Evolutionary conservation across 2,113 vertebrate genomes (phyloP).

Genomic region (Sus scrofa): DNA sequence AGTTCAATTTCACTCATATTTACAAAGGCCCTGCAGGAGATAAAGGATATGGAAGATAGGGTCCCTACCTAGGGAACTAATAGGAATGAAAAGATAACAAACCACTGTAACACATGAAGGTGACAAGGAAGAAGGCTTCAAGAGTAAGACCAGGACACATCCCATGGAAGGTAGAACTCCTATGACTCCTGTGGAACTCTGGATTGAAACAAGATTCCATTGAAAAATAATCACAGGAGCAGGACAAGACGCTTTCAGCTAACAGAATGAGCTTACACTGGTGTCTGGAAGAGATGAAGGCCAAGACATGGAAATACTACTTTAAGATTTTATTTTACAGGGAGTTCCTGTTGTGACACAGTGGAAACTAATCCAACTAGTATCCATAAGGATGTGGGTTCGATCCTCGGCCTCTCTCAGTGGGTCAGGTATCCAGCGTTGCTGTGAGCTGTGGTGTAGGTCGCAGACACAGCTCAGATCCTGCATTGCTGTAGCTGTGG

Average conservation of each 20-base stretch:
- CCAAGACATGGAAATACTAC: background rate
- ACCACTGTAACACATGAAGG: background rate
- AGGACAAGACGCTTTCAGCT: background rate
- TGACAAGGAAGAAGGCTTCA: background rate
- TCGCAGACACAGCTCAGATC: too few species aligned
- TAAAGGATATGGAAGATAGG: background rate
- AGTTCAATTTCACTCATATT: background rate
- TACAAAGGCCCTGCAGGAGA: background rate
- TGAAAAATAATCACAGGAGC: background rate
- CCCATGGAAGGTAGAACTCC: background rate
- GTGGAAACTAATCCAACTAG: too few species aligned
- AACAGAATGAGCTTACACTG: background rate
- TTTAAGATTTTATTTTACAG: constrained; percentile 8
- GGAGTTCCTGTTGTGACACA: background rate
- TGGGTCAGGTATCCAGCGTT: too few species aligned
- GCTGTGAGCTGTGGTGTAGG: too few species aligned
- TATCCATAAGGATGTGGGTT: too few species aligned
- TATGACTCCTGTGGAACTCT: background rate
- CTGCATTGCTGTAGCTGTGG: too few species aligned
- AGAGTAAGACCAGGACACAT: background rate
- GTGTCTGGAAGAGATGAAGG: background rate
- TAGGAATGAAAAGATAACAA: background rate
- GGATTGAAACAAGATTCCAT: background rate
- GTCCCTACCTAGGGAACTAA: background rate
- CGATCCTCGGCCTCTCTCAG: too few species aligned